A percentile compares a stretch with the other conserved stretches of the same genome.
phyloP scores from a whole-genome alignment of 2,888 invertebrate genomes.

The Euspilapteryx auroguttella region DNA sequence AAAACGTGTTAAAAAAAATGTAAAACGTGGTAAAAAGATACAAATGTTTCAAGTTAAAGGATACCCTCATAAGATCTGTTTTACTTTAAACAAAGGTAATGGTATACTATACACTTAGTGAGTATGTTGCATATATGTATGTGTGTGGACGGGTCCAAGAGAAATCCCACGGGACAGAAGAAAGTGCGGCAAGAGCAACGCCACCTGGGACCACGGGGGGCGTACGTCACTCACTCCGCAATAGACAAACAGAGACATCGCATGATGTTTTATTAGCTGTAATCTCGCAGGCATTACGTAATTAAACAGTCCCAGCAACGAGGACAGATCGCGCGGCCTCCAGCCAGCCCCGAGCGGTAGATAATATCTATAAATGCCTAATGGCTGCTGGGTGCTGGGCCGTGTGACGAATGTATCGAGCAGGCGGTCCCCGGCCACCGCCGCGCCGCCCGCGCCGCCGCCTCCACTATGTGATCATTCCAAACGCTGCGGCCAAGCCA shows the following conservation, averaged over 20 bases:
- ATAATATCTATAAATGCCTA: constrained; percentile 64
- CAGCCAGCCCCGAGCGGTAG: constrained; percentile 51
- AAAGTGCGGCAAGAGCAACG: constrained; percentile 48
- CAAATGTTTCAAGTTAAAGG: neutral
- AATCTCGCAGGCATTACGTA: constrained; percentile 24
- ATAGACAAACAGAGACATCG: too few species aligned
- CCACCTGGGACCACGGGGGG: constrained; percentile 41
- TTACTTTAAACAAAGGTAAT: too few species aligned
- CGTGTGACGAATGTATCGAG: constrained; percentile 59
- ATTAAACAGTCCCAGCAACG: constrained; percentile 36
- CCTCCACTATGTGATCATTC: constrained; percentile 62
- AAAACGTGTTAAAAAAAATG: constrained; percentile 2
- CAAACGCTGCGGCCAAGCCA: constrained; percentile 63
- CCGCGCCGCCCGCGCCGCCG: constrained; percentile 11
- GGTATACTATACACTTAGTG: too few species aligned
- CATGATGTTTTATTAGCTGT: too few species aligned
- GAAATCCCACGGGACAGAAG: constrained; percentile 40
- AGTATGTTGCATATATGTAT: constrained; percentile 12
- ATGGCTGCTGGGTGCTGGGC: constrained; percentile 64
- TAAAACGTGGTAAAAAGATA: too few species aligned
- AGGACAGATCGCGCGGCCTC: constrained; percentile 16
- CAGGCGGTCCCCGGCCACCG: constrained; percentile 12
- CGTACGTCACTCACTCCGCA: too few species aligned
- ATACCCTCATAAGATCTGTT: neutral
- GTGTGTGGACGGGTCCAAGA: constrained; percentile 27